Evolutionary conservation across 1,140 invertebrate genomes (phyloP), one percentile per base, ranked within the genome.

Genomic region (Platyscapa corneri): DNA sequence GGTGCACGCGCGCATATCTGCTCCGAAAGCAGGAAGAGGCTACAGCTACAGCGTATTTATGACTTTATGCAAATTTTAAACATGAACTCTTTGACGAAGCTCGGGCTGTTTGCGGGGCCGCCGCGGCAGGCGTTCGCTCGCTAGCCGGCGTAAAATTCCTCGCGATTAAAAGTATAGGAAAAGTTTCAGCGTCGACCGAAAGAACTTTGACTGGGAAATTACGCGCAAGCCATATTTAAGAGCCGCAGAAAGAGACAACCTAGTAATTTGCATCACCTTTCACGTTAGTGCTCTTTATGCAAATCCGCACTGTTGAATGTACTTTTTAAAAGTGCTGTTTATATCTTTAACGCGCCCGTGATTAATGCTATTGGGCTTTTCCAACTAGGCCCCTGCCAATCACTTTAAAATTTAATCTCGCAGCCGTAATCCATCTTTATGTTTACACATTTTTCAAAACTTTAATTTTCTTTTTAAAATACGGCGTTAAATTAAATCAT

Each of bases 21-120:
- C 3, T 6, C 27, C 23, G 56, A 60, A 34, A 74, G 37, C 65
- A 34, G 34, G 53, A 56, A 18, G 34, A 53, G 12, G 34, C 34
- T 32, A 74, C 16, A 82, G n/a, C 60, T 23, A 53, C 83, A 34
- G 46, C 42, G n/a, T 84, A 74, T 86, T 86, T 86, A 80, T 60
- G 82, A 60, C 37, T 86, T 65, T 84, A 81, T 86, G 86, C 70
- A 80, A 84, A 84, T 86, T 86, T 84, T 86, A 86, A 79, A 83
- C 76, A 75, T 67, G 81, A 79, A 34, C 81, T 46, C 85, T 83
- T 83, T 83, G 85, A 27, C 32, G 42, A 8, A 27, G 32, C 2
- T 20, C n/a, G 18, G 3, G 23, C 30, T n/a, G 32, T 23, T 2
- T 53, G n/a, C 34, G 27, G 12, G 39, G 42, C 20, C 53, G 64